Percentiles rank a stretch among this genome's conserved stretches.
phyloP scores from a whole-genome alignment of 2,113 vertebrate species.

The Alligator mississippiensis region DNA sequence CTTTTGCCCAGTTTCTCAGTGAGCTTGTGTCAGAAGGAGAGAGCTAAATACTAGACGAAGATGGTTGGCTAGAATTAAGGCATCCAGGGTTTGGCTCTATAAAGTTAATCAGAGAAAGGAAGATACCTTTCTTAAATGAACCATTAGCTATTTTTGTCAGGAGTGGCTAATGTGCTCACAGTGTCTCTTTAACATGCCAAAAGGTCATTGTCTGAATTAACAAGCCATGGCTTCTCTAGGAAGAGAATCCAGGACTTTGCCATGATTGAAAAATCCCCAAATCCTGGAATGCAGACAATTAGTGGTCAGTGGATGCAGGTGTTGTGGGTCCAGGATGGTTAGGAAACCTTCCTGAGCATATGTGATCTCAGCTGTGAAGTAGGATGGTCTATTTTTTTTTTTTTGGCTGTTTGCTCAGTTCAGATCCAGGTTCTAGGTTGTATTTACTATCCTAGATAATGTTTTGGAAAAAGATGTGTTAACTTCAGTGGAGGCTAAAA shows the following conservation, averaged over 20 bases:
- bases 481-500: too few relatives aligned
- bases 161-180: not conserved
- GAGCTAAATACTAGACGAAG: not conserved
- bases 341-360: not conserved
- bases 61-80: not conserved
- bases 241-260: too few relatives aligned
- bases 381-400: not conserved
- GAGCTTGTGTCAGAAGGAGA: not conserved
- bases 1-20: not conserved
- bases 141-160: not conserved
- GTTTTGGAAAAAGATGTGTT: too few relatives aligned
- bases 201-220: not conserved
- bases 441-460: too few relatives aligned
- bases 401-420: too few relatives aligned
- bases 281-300: not conserved
- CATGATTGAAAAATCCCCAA: not conserved
- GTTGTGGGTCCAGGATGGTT: not conserved
- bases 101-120: not conserved
- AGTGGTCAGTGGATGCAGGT: not conserved
- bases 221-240: not conserved
- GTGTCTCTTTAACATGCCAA: not conserved
- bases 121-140: not conserved
- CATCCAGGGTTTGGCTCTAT: not conserved
- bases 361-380: not conserved
- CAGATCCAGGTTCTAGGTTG: too few relatives aligned